These are phyloP conservation scores for Drosophila kambysellisi DNA, from an alignment of 2,888 invertebrate genomes.

Conservation along the genomic window DNA sequence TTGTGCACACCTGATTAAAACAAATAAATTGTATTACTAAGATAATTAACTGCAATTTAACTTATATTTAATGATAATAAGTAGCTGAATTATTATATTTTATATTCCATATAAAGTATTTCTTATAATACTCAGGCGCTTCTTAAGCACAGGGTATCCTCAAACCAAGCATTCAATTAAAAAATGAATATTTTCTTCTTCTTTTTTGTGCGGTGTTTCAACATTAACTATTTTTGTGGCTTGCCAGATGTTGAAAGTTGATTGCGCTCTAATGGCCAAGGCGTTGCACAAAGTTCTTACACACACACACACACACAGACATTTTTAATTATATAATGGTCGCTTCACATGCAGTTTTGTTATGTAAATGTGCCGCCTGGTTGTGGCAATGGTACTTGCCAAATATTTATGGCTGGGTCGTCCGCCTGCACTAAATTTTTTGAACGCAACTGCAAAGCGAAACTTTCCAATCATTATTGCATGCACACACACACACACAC, in stretches of 20 bases:
- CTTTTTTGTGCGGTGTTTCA: conserved; percentile 2
- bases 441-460: conserved; percentile 63
- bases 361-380: conserved; percentile 74
- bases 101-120: not conserved
- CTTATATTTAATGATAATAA: not conserved
- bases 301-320: conserved; percentile 34
- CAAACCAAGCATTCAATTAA: not conserved
- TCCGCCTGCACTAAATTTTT: conserved; percentile 70
- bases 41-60: not conserved
- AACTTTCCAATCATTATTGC: conserved; percentile 79
- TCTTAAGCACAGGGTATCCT: conserved; percentile 40
- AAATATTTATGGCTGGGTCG: conserved; percentile 73
- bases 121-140: not conserved
- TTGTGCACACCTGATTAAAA: no score
- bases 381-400: conserved; percentile 44
- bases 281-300: conserved; percentile 61
- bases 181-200: not conserved
- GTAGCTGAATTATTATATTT: not conserved
- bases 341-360: conserved; percentile 75
- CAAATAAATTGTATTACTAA: no score
- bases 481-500: conserved; percentile 33
- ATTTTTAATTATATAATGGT: conserved; percentile 81
- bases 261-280: conserved; percentile 77
- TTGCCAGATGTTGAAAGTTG: conserved; percentile 64
- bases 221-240: conserved; percentile 32